These are phyloP conservation scores for Acronicta leporina DNA, from an alignment of 2,888 invertebrate species.

Conservation along the genomic window DNA sequence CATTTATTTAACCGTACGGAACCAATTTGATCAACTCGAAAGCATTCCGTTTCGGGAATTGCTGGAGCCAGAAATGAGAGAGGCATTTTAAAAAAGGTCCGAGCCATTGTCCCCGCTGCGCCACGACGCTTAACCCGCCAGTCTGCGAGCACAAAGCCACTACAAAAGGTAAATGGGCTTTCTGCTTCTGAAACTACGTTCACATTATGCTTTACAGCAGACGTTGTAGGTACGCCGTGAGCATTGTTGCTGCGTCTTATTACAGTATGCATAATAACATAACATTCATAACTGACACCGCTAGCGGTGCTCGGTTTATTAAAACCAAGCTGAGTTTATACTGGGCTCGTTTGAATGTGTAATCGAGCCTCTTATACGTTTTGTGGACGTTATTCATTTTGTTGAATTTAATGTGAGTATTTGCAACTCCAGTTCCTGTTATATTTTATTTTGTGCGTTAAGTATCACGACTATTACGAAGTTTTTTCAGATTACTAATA, in stretches of 20 bases:
- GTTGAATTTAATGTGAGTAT: slow-evolving; percentile 45
- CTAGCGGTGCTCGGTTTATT: slow-evolving; percentile 71
- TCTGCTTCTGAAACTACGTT: slow-evolving; percentile 76
- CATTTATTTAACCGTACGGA: slow-evolving; percentile 58
- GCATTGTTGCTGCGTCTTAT: slow-evolving; percentile 72
- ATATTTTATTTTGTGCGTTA: no score
- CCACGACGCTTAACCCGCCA: slow-evolving; percentile 80
- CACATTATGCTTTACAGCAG: slow-evolving; percentile 76
- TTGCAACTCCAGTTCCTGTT: not conserved
- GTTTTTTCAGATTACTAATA: no score
- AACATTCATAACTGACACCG: slow-evolving; percentile 78
- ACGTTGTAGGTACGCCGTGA: slow-evolving; percentile 61
- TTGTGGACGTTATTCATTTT: slow-evolving; percentile 61
- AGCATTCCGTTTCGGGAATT: slow-evolving; percentile 71
- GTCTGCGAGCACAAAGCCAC: slow-evolving; percentile 80
- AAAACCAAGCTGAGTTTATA: slow-evolving; percentile 69
- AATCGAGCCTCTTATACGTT: slow-evolving; percentile 74
- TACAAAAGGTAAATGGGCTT: slow-evolving; percentile 83
- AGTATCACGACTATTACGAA: no score
- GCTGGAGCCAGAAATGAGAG: slow-evolving; percentile 68
- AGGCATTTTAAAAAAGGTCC: slow-evolving; percentile 79
- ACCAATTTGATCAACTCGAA: slow-evolving; percentile 68
- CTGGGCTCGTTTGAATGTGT: slow-evolving; percentile 71
- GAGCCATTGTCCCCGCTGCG: slow-evolving; percentile 75
- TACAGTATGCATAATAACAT: slow-evolving; percentile 77